Percentiles rank a stretch among this genome's conserved stretches.
These are phyloP conservation scores for Amphilophus citrinellus DNA, from an alignment of 2,113 vertebrate genomes.

Conservation along the genomic window DNA sequence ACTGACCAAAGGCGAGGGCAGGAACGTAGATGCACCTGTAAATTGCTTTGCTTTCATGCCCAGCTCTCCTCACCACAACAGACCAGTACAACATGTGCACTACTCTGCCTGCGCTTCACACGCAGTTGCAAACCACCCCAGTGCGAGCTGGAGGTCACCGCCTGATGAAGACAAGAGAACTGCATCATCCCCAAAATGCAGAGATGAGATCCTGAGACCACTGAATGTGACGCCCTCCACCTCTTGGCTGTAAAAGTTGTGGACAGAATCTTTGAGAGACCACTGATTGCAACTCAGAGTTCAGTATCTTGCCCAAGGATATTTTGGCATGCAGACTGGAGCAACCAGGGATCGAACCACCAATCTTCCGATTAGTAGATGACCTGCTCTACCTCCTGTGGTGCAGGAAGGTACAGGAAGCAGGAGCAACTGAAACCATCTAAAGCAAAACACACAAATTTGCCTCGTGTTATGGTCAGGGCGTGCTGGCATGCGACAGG, in stretches of 20 bases:
- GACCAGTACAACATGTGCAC: accelerated
- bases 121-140: neutral
- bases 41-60: too few relatives aligned
- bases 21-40: neutral
- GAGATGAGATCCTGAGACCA: neutral
- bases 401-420: neutral
- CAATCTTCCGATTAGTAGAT: too few relatives aligned
- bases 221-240: neutral
- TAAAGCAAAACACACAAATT: neutral
- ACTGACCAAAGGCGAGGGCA: neutral
- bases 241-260: too few relatives aligned
- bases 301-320: too few relatives aligned
- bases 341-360: too few relatives aligned
- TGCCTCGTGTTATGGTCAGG: neutral
- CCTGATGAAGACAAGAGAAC: neutral
- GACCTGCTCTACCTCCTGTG: too few relatives aligned
- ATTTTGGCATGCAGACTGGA: too few relatives aligned
- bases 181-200: neutral
- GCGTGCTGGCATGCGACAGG: neutral
- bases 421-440: neutral
- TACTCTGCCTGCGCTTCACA: neutral
- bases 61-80: neutral
- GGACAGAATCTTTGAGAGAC: too few relatives aligned
- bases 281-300: too few relatives aligned
- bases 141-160: neutral